Base-by-base conservation (phyloP, 2,888 invertebrate species). In the Taenaris catops region DNA sequence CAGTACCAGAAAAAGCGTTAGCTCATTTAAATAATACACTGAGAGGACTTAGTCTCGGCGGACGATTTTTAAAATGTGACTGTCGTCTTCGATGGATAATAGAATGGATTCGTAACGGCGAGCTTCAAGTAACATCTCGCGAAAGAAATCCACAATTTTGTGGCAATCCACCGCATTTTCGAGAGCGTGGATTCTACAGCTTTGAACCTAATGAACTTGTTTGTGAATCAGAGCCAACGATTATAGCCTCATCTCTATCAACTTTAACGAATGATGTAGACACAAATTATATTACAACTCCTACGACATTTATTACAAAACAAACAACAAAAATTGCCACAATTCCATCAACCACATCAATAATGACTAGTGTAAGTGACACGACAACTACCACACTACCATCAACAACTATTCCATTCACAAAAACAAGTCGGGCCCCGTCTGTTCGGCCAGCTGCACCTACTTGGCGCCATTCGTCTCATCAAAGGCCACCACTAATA, bases 131-230 rank as follows among this genome's bases (percentile, higher is more conserved):
- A 8, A 96, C 96, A 5, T 96, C 96, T 46, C 89, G 96, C 23
- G 97, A 97, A 73, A 89, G 96, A 53, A 96, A 95, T 71, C 96
- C 96, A 3, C 96, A 97, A 70, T 97, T 96, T 72, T 97, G 96
- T 61, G 96, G 96, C 6, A 92, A 91, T 49, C 97, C 97, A 1
- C 87, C 91, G 1, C 88, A 91, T 46, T 92, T 96, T 55, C 90
- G 94, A 37, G 94, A 95, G 44, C 89, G 93, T 25, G 95, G 93
- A 18, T 96, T 97, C 75, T 96, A 96, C 64, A 94, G 94, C 57
- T 94, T 97, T 51, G 92, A 93, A 67, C 91, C 94, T 0, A 93
- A 92, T 55, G 96, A 93, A 67, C 69, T 93, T 37, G 83, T 88
- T 20, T 93, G 93, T 50, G 86, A 87, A 20, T 41, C 91, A 84